Evolutionary conservation across 2,797 vertebrate species (phyloP), one percentile per base, ranked within the genome.

Genomic region (Pogoniulus pusillus): DNA sequence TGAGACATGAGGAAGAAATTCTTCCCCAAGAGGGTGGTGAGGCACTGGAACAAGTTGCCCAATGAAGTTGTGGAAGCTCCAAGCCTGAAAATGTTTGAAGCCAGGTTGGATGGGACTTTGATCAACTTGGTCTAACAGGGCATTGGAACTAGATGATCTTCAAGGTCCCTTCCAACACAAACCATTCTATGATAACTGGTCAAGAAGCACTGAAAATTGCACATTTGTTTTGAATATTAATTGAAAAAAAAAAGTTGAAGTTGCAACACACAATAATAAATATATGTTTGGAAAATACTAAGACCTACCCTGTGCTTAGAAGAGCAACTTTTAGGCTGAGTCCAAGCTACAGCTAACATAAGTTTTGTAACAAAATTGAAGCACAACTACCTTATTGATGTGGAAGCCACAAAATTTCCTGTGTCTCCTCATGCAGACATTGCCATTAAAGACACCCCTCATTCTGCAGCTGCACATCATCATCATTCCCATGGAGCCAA

Each of bases 401-500:
- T 29, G 57, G 45, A 66, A 89, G 9, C 37, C 22, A 59, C 22
- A 70, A 72, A 85, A 84, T 60, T 37, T 62, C 65, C 41, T 62
- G 11, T 45, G 12, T 91, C 16, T 63, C 45, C 55, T 90, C 43
- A 64, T 7, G 19, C 11, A 53, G 57, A 58, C 10, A 12, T 2
- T 2, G 70, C 55, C 59, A 57, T 49, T 30, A 73, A 43, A 73
- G 29, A 11, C 27, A 54, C 74, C 27, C 35, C 16, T 71, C 51
- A 17, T 24, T 91, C 62, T 16, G 0, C 1, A 1, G 59, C 18
- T 76, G 34, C 20, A 9, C 3, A 0, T 43, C 74, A 19, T 26
- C 60, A 16, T 69, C 45, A 34, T 55, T 64, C 19, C 34, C 1
- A 3, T 29, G 29, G 29, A 59, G 2, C 8, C 16, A 32, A 37